A percentile compares a stretch with the other conserved stretches of the same genome.
These are phyloP conservation scores for Idaea dimidiata DNA, from an alignment of 2,888 invertebrate species.

Conservation along the genomic window DNA sequence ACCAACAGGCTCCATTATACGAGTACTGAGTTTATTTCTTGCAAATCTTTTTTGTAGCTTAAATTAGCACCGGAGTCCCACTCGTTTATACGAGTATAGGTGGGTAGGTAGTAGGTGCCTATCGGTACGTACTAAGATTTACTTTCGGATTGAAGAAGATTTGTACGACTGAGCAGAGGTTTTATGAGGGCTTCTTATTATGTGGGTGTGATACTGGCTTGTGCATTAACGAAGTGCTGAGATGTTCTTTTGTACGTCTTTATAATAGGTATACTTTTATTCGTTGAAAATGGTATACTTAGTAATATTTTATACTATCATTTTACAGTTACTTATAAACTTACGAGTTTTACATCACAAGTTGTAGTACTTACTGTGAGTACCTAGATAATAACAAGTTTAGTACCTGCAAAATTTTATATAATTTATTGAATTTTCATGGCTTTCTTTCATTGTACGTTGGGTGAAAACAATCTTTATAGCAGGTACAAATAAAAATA, in stretches of 20 bases:
- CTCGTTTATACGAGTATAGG: slow-evolving; percentile 12
- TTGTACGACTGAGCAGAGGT: slow-evolving; percentile 10
- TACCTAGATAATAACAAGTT: too few relatives aligned
- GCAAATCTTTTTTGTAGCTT: slow-evolving; percentile 23
- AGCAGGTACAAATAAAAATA: too few relatives aligned
- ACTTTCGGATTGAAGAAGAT: slow-evolving; percentile 11
- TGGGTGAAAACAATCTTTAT: too few relatives aligned
- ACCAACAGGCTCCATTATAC: slow-evolving; percentile 19
- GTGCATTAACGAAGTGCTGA: background rate
- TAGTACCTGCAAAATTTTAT: too few relatives aligned
- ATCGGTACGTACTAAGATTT: slow-evolving; percentile 16
- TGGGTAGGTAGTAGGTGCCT: background rate
- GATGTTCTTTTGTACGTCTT: background rate
- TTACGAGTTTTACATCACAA: too few relatives aligned
- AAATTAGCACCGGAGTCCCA: slow-evolving; percentile 23
- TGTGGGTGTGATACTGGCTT: slow-evolving; percentile 1
- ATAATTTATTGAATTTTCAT: too few relatives aligned
- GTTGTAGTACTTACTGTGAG: too few relatives aligned
- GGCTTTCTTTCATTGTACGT: too few relatives aligned
- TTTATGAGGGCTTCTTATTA: slow-evolving; percentile 5
- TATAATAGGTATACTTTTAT: background rate
- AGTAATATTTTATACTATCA: too few relatives aligned
- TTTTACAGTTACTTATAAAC: too few relatives aligned
- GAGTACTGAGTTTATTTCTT: slow-evolving; percentile 17
- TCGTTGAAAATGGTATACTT: background rate